A percentile compares a stretch with the other conserved stretches of the same genome.
Evolutionary conservation across 35 echinoderm and acorn worm genomes (phyloP).

Genomic region (Acanthaster planci): DNA sequence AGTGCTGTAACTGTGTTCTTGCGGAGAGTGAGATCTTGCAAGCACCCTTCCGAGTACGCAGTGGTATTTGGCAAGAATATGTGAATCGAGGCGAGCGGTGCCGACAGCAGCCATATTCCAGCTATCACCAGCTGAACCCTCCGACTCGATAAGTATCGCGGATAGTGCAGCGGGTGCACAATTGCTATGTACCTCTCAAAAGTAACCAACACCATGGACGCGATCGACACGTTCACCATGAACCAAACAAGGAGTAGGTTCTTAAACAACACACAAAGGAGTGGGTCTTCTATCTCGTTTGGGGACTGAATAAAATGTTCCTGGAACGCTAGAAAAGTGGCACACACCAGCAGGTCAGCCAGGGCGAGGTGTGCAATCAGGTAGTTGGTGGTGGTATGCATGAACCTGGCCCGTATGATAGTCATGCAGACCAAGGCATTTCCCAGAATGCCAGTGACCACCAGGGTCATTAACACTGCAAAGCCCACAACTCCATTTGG

Average conservation of each 20-base stretch:
- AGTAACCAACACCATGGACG: constrained; percentile 74
- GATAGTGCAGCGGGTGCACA: constrained; percentile 69
- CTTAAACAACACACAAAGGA: constrained; percentile 26
- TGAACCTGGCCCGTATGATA: not conserved
- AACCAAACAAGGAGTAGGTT: not conserved
- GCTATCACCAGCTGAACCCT: constrained; percentile 42
- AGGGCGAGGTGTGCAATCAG: constrained; percentile 23
- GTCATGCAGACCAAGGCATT: constrained; percentile 2
- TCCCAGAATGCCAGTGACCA: not conserved
- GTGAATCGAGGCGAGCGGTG: not conserved
- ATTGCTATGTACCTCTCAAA: constrained; percentile 86
- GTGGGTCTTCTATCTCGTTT: constrained; percentile 17
- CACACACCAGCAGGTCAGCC: not conserved
- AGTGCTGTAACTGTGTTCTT: no score
- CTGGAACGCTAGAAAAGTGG: not conserved
- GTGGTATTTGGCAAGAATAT: no score
- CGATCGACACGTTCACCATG: not conserved
- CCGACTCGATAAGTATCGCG: not conserved
- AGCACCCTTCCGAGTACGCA: no score
- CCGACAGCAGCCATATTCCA: not conserved
- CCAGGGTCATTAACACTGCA: not conserved
- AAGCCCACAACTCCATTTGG: not conserved
- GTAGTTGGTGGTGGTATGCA: not conserved
- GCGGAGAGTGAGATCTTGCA: no score
- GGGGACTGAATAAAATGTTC: not conserved